Conservation (phyloP, 2,113 vertebrate species). For the Limanda limanda region DNA sequence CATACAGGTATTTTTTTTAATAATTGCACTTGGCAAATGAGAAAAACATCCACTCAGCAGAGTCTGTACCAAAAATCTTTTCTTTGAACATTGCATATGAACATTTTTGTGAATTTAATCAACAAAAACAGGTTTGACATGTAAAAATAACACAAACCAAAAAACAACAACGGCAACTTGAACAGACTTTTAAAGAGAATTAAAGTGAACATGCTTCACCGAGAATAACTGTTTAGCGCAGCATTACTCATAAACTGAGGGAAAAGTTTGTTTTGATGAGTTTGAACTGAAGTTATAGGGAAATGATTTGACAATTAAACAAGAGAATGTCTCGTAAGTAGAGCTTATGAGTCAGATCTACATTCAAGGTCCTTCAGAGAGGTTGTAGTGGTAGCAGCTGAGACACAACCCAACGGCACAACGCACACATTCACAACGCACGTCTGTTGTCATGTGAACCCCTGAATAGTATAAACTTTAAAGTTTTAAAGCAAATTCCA, state of each 20-base stretch:
- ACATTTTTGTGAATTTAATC: neutral
- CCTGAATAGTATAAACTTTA: no score
- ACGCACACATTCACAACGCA: neutral
- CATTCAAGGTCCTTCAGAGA: slow-evolving; percentile 43
- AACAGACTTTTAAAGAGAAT: neutral
- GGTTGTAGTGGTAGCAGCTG: slow-evolving; percentile 4
- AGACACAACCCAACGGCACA: neutral
- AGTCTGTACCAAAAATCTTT: no score
- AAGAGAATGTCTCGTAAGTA: no score
- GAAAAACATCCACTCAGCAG: slow-evolving; percentile 9
- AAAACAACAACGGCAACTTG: neutral
- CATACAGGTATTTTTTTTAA: slow-evolving; percentile 8
- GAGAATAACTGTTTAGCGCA: no score
- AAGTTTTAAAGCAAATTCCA: no score
- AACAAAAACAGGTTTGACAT: neutral
- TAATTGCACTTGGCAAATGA: slow-evolving; percentile 36
- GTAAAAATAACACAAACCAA: neutral
- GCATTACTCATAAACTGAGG: neutral
- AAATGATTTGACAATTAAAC: no score
- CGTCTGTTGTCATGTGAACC: no score
- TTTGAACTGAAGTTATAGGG: no score
- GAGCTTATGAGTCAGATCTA: neutral
- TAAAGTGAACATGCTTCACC: neutral
- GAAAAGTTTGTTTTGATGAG: no score
- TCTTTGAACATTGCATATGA: neutral